Base-by-base conservation (phyloP, 2,113 vertebrate species). In the Channa maculata region DNA sequence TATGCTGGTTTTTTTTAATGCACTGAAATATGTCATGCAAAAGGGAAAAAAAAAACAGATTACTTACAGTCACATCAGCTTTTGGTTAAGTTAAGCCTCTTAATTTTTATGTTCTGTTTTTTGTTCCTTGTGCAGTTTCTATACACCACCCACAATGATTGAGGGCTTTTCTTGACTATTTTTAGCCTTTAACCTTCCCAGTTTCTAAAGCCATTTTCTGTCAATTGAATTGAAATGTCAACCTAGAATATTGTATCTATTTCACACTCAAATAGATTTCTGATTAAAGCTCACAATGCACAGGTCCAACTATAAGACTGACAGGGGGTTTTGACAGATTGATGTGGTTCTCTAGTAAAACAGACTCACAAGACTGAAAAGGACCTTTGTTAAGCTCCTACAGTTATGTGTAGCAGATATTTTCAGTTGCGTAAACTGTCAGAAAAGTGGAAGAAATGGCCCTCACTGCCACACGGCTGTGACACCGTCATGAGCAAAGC, bases 141-240 rank as follows among this genome's bases (percentile, higher is more conserved):
- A 6, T 48, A 24, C 36, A 48, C 5, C 39, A 38, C 6, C 45
- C 15, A 24, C 33, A 63, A 36, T 57, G n/a, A 52, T 2, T 34
- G 43, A 59, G 10, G 48, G 45, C 46, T 81, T 80, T 79, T 43
- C 64, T 71, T 34, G 8, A 0, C 15, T 90, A 84, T 83, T 89
- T 91, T 84, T 83, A 83, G 85, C 58, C 14, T 46, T 7, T 78
- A 91, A 88, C 88, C 91, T 90, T 92, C 78, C 84, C 52, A 2
- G 14, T 88, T 89, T 90, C 86, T 83, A 81, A 76, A 15, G 85
- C 68, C 8, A 34, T 62, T 84, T 83, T 87, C 70, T 57, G 55
- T 75, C 84, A 67, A 88, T 91, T 91, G 80, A 91, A 39, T 54
- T 72, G 49, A 92, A 92, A 92, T 88, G 89, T 88, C 91, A 89